Conservation (phyloP, 2,797 vertebrate species). For the Zalophus californianus region DNA sequence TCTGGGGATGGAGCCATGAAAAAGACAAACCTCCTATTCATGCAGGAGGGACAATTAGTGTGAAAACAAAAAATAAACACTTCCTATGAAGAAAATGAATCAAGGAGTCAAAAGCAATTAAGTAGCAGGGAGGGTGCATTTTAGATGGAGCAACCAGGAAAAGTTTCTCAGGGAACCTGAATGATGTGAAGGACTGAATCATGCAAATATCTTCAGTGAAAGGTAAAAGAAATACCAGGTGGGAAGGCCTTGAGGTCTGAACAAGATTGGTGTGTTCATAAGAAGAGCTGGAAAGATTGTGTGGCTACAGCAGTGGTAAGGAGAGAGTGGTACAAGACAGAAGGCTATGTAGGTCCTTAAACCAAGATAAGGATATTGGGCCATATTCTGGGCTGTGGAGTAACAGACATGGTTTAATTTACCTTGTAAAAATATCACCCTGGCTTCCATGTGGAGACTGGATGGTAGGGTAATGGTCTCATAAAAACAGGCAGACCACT, state of each 20-base stretch:
- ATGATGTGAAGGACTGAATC: background rate
- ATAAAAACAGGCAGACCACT: background rate
- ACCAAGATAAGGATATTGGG: background rate
- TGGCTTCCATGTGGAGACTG: background rate
- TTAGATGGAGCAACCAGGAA: background rate
- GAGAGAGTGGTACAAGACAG: background rate
- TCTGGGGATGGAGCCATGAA: background rate
- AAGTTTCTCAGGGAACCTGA: background rate
- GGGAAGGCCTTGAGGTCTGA: background rate
- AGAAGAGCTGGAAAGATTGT: background rate
- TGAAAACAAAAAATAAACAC: background rate
- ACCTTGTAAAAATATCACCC: background rate
- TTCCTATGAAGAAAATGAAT: slow-evolving; percentile 34
- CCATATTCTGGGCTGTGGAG: background rate
- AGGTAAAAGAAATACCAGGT: background rate
- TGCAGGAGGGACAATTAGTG: background rate
- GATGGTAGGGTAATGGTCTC: background rate
- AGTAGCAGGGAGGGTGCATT: background rate
- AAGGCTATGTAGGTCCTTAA: background rate
- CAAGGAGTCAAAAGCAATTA: background rate
- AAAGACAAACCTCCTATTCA: slow-evolving; percentile 15
- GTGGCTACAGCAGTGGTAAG: background rate
- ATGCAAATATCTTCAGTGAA: background rate
- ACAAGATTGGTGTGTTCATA: background rate
- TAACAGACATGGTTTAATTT: background rate